These are phyloP conservation scores for Oenanthe oenanthe DNA, from an alignment of 2,113 vertebrate species.

Conservation along the genomic window DNA sequence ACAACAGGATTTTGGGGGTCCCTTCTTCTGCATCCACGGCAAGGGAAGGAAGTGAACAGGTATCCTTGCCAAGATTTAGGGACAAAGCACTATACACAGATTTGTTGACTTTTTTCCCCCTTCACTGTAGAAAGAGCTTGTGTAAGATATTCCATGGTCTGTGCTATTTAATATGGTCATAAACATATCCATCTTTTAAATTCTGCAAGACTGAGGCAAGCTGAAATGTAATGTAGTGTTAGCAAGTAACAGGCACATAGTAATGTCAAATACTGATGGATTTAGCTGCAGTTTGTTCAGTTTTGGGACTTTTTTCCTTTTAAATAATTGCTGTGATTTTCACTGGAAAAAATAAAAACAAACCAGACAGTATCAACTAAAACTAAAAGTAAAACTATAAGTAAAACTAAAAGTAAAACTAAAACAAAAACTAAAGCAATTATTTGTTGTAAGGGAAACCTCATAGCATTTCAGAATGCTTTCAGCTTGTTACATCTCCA, in stretches of 20 bases:
- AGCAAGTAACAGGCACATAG: not conserved
- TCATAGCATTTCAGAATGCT: not conserved
- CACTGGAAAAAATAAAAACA: not conserved
- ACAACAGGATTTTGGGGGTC: not conserved
- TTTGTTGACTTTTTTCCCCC: fast-evolving
- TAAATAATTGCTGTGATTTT: not conserved
- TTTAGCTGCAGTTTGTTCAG: not conserved
- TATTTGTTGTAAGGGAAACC: not conserved
- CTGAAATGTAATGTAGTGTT: not conserved
- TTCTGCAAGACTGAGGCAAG: not conserved
- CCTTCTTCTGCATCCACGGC: not conserved
- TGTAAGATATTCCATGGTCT: not conserved
- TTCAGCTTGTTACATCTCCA: not conserved
- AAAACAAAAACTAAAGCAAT: not conserved
- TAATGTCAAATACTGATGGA: not conserved
- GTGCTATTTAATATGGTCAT: not conserved
- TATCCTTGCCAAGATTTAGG: not conserved
- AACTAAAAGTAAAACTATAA: not conserved
- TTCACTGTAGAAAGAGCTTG: not conserved
- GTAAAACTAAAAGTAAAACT: not conserved
- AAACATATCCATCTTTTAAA: not conserved
- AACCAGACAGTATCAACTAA: not conserved
- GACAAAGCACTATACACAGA: not conserved
- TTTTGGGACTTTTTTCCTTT: not conserved
- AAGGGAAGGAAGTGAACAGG: not conserved